Evolutionary conservation across 2,888 invertebrate genomes (phyloP).

Genomic region (Aspidiotus destructor): DNA sequence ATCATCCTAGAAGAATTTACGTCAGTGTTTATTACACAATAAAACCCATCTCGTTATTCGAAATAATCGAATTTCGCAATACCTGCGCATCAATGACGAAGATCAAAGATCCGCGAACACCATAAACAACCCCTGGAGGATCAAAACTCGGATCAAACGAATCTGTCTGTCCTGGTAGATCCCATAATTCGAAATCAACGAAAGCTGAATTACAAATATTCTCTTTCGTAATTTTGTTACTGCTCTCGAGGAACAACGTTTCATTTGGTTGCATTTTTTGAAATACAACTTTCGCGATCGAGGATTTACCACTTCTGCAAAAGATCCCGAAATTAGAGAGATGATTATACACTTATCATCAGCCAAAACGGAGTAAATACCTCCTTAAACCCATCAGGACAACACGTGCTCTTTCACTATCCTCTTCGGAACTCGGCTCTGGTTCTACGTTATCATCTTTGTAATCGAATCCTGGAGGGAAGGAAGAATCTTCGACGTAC

Average conservation of each 20-base stretch:
- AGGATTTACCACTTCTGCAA: slow-evolving; percentile 93
- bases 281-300: slow-evolving; percentile 99
- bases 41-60: not conserved
- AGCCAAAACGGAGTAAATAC: slow-evolving; percentile 44
- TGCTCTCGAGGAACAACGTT: slow-evolving; percentile 94
- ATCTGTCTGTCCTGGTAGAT: slow-evolving; percentile 98
- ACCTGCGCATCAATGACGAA: slow-evolving; percentile 98
- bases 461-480: slow-evolving; percentile 35
- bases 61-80: not conserved
- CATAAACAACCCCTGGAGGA: slow-evolving; percentile 82
- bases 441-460: slow-evolving; percentile 17
- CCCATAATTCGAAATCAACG: slow-evolving; percentile 99
- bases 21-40: not conserved
- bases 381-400: slow-evolving; percentile 87
- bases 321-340: slow-evolving; percentile 18
- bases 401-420: slow-evolving; percentile 75
- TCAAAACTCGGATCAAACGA: slow-evolving; percentile 95
- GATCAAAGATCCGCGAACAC: slow-evolving; percentile 92
- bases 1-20: slow-evolving; percentile 61
- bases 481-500: slow-evolving; percentile 65
- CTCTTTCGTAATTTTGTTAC: slow-evolving; percentile 96
- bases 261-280: slow-evolving; percentile 99
- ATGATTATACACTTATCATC: not conserved
- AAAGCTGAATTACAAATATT: slow-evolving; percentile 95
- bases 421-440: slow-evolving; percentile 51